Evolutionary conservation across 2,888 invertebrate species (phyloP).

Genomic region (Metellina segmentata): DNA sequence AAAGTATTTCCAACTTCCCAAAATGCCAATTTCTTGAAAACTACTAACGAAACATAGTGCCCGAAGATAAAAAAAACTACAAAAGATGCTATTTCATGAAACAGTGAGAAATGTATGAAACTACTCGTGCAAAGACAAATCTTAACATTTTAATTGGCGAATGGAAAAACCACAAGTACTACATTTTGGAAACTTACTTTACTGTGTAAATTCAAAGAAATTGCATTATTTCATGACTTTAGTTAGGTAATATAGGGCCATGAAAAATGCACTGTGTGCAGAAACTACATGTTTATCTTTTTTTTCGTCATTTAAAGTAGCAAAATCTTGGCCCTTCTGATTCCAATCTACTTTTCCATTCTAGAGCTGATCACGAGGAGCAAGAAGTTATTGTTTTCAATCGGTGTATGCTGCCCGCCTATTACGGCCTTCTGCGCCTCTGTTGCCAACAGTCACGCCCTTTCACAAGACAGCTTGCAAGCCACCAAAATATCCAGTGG

Average conservation of each 20-base stretch:
- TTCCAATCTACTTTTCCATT: constrained; percentile 73
- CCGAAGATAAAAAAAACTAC: too few relatives aligned
- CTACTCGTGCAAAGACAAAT: too few relatives aligned
- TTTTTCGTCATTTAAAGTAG: not conserved
- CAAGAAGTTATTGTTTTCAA: constrained; percentile 97
- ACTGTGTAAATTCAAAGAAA: not conserved
- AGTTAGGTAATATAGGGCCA: not conserved
- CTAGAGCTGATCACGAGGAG: constrained; percentile 96
- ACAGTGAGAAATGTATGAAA: too few relatives aligned
- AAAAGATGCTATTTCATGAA: too few relatives aligned
- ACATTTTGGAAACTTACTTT: not conserved
- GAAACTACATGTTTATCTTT: not conserved
- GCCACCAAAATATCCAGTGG: constrained; percentile 97
- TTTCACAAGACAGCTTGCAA: constrained; percentile 92
- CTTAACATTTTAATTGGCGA: too few relatives aligned
- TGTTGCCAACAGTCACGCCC: constrained; percentile 93
- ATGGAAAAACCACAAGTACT: too few relatives aligned
- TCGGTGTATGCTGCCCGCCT: constrained; percentile 94
- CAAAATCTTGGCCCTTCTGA: not conserved
- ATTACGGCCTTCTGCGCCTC: constrained; percentile 91
- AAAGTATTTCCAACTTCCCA: too few relatives aligned
- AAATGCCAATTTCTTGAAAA: too few relatives aligned
- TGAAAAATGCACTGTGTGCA: not conserved
- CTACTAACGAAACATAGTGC: too few relatives aligned
- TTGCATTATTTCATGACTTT: not conserved